These are phyloP conservation scores for Cygnus olor DNA, from an alignment of 2,797 vertebrate genomes.

Conservation along the genomic window DNA sequence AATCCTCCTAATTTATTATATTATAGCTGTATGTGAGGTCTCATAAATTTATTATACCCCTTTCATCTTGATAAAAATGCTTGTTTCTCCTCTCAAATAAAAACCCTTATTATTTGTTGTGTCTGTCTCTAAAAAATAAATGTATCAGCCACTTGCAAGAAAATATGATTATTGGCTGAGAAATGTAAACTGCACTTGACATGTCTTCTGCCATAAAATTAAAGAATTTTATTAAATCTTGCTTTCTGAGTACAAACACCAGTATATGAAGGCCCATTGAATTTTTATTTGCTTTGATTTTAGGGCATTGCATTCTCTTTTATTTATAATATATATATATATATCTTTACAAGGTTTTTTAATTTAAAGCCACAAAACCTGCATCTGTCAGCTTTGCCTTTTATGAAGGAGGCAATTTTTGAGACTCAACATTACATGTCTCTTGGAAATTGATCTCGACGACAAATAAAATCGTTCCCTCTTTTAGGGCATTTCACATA, in stretches of 20 bases:
- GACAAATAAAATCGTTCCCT: slow-evolving; percentile 15
- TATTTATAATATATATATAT: not conserved
- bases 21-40: slow-evolving; percentile 87
- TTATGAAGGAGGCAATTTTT: slow-evolving; percentile 29
- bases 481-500: not conserved
- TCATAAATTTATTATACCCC: slow-evolving; percentile 84
- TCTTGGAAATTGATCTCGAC: not conserved
- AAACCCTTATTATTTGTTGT: slow-evolving; percentile 82
- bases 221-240: slow-evolving; percentile 81
- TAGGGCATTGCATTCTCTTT: slow-evolving; percentile 43
- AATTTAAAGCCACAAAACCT: slow-evolving; percentile 43
- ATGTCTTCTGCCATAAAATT: slow-evolving; percentile 78
- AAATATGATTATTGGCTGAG: slow-evolving; percentile 83
- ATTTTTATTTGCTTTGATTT: slow-evolving; percentile 79
- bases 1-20: slow-evolving; percentile 88
- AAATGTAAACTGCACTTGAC: slow-evolving; percentile 83
- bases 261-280: slow-evolving; percentile 64
- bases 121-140: slow-evolving; percentile 80
- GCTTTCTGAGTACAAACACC: slow-evolving; percentile 67
- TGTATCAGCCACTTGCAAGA: slow-evolving; percentile 76
- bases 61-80: slow-evolving; percentile 83
- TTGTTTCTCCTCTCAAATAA: slow-evolving; percentile 81
- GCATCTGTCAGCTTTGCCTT: slow-evolving; percentile 23
- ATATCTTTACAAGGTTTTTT: slow-evolving; percentile 52
- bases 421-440: not conserved